Percentiles rank a stretch among this genome's conserved stretches.
Evolutionary conservation across 2,797 vertebrate genomes (phyloP).

Genomic region (Mormyrops boulengeri): DNA sequence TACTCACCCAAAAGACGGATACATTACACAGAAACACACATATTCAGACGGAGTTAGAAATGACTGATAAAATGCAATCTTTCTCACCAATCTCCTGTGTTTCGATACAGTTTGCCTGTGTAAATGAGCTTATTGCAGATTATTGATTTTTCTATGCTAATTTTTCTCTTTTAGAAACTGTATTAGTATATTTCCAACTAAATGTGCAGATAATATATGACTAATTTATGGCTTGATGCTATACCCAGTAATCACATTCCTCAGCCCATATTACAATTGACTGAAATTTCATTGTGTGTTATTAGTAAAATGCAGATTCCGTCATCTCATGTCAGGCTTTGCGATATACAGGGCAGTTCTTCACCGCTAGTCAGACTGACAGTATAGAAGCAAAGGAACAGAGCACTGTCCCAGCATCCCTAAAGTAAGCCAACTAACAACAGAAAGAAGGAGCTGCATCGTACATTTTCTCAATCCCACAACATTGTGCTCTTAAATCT

Average conservation of each 20-base stretch:
- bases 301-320: background rate
- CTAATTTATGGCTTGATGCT: background rate
- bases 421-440: background rate
- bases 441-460: background rate
- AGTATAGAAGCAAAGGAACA: background rate
- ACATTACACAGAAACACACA: background rate
- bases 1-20: background rate
- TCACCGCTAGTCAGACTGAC: background rate
- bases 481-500: conserved; percentile 6
- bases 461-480: background rate
- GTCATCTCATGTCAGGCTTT: background rate
- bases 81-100: background rate
- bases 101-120: background rate
- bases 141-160: background rate
- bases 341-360: background rate
- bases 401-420: background rate
- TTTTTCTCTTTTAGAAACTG: background rate
- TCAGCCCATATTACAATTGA: background rate
- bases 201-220: background rate
- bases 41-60: background rate
- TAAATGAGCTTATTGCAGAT: background rate
- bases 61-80: background rate
- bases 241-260: background rate
- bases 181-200: background rate
- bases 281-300: background rate